Evolutionary conservation across 2,888 invertebrate species (phyloP), one percentile per base, ranked within the genome.

Genomic region (Macrophya alboannulata): DNA sequence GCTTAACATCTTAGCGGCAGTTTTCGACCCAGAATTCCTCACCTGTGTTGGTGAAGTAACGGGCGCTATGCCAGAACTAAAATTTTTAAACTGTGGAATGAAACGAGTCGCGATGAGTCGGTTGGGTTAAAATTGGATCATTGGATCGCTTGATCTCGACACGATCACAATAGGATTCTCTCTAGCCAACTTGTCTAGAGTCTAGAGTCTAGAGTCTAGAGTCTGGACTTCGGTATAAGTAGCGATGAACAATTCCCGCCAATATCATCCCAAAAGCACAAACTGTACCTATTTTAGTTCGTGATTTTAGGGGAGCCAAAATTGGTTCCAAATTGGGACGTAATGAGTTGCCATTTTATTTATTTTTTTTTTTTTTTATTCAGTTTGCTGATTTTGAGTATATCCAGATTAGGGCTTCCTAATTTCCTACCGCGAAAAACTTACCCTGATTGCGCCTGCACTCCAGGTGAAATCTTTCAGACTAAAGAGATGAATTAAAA

Each of bases 41-140:
- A 81, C 81, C 43, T 43, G 37, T 72, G 31, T 55, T 6, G 9
- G 40, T 43, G 2, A 81, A 40, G 81, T 81, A 62, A 43, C 81
- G 43, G 81, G 81, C 81, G 40, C 1, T 40, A 59, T 40, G 81
- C 81, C 81, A 81, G 43, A 59, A 81, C 25, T 62, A 40, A 21
- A 43, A 62, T 81, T 43, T 31, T 37, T 8, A 55, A 77, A 55
- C 48, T 55, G 77, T 37, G 45, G 10, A 31, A n/a, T 15, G 12
- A 10, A 62, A 25, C 25, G 62, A 25, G 12, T 62, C 25, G 21
- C 43, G 81, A 81, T 81, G 81, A 81, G 81, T 81, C 81, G 51
- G 62, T 25, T 43, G 43, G 37, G 40, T 77, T 81, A 81, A 81
- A 81, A 81, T 81, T 81, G 43, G 81, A 62, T 40, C 77, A 55